Base-by-base conservation (phyloP, 2,888 invertebrate species). In the Nycteola revayana region DNA sequence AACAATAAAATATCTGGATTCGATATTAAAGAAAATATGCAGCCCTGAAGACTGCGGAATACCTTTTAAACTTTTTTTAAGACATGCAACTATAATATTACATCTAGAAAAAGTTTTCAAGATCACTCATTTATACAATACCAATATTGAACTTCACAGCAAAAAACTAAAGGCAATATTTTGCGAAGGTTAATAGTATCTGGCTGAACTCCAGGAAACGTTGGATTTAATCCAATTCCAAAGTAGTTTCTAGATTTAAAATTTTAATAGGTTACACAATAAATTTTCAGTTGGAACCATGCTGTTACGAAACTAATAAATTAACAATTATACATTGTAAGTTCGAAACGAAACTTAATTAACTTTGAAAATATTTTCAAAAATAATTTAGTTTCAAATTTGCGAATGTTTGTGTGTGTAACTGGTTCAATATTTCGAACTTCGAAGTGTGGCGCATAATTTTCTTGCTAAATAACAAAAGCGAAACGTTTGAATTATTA, bases 391-490 rank as follows among this genome's bases (percentile, higher is more conserved):
- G 14, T 14, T 14, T 18, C 3, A 2, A 5, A 8, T 7, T 8
- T 17, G 2, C 6, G 3, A 8, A 9, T 27, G 5, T 3, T 6
- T 9, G 4, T 42, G 32, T 51, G 51, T 57, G 51, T 36, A 49
- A 49, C 42, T 26, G 22, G 28, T 40, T 43, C 25, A 38, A 35
- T 7, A 36, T 36, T 34, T 54, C 46, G 17, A 64, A 36, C 35
- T 34, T 54, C 46, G 17, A 64, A 56, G 57, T 53, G 66, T 65
- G 68, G 50, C 63, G 71, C 66, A 67, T 65, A 56, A 56, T 41
- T 63, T 48, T 68, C 64, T 69, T 62, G 74, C 72, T 70, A 69
- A 49, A 42, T 28, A 52, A 29, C 38, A 47, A 57, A 57, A 43
- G 52, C 46, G 48, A 61, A 66, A 66, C 60, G 51, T 66, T 68